A percentile compares a stretch with the other conserved stretches of the same genome.
Evolutionary conservation across 2,797 vertebrate species (phyloP).

Genomic region (Sternarchorhynchus goeldii): DNA sequence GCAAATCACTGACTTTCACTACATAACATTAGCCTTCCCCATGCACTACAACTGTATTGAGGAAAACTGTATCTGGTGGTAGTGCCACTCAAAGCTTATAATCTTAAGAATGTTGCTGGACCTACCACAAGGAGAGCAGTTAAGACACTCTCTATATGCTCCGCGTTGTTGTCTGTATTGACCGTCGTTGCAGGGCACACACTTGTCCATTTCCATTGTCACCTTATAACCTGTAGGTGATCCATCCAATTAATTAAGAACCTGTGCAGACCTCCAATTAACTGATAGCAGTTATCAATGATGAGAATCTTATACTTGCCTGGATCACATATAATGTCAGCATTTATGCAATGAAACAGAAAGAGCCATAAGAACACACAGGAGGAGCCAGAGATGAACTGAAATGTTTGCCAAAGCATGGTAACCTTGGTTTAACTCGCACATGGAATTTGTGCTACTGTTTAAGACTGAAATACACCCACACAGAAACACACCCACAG

Average conservation of each 20-base stretch:
- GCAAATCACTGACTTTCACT: too few relatives aligned
- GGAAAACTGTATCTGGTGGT: too few relatives aligned
- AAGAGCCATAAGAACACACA: neutral
- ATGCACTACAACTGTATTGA: too few relatives aligned
- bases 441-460: too few relatives aligned
- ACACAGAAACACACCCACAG: too few relatives aligned
- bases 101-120: neutral
- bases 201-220: fast-evolving
- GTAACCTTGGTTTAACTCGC: neutral
- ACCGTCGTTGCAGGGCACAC: neutral
- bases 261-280: neutral
- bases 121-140: constrained; percentile 44
- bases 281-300: neutral
- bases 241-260: neutral
- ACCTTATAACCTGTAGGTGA: constrained; percentile 24
- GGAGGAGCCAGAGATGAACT: neutral
- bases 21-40: too few relatives aligned
- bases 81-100: too few relatives aligned
- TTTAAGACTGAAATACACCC: too few relatives aligned
- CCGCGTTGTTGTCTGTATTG: neutral
- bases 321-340: neutral
- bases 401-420: constrained; percentile 14
- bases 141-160: neutral
- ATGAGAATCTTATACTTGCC: constrained; percentile 24
- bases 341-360: neutral